Evolutionary conservation across 2,888 invertebrate genomes (phyloP).

Genomic region (Alitta virens): DNA sequence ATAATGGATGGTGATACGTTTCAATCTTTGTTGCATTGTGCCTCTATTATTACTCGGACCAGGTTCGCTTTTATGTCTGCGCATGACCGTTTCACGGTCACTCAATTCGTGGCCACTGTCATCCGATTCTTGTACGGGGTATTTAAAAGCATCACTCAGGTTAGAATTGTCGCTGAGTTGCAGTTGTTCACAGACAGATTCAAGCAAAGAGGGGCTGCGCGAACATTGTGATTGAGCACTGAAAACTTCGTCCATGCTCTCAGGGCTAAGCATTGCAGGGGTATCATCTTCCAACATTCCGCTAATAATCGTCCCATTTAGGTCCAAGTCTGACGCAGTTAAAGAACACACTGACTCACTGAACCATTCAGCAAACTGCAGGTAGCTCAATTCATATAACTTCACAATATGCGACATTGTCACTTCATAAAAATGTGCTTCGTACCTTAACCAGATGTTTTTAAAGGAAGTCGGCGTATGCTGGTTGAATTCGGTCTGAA

Average conservation of each 20-base stretch:
- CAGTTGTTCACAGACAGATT: too few relatives aligned
- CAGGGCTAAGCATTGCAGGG: neutral
- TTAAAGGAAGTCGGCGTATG: conserved; percentile 12
- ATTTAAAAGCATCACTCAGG: too few relatives aligned
- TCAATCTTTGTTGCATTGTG: neutral
- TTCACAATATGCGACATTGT: conserved; percentile 33
- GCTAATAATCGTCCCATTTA: conserved; percentile 15
- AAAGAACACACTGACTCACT: conserved; percentile 25
- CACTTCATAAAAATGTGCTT: conserved; percentile 37
- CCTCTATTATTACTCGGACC: too few relatives aligned
- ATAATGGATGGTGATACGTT: conserved; percentile 9
- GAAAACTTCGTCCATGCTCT: neutral
- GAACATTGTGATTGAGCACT: neutral
- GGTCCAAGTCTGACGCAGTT: conserved; percentile 21
- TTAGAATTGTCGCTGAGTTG: too few relatives aligned
- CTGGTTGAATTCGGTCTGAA: conserved; percentile 16
- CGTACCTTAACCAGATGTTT: conserved; percentile 45
- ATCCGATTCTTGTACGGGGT: too few relatives aligned
- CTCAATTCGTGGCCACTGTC: too few relatives aligned
- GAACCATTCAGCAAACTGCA: conserved; percentile 27
- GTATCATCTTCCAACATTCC: conserved; percentile 7
- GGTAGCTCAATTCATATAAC: conserved; percentile 37
- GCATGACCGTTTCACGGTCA: too few relatives aligned
- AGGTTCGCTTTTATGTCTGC: too few relatives aligned
- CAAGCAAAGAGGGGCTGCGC: too few relatives aligned